Evolutionary conservation across 2,113 vertebrate species (phyloP), one percentile per base, ranked within the genome.

Genomic region (Hiodon alosoides): DNA sequence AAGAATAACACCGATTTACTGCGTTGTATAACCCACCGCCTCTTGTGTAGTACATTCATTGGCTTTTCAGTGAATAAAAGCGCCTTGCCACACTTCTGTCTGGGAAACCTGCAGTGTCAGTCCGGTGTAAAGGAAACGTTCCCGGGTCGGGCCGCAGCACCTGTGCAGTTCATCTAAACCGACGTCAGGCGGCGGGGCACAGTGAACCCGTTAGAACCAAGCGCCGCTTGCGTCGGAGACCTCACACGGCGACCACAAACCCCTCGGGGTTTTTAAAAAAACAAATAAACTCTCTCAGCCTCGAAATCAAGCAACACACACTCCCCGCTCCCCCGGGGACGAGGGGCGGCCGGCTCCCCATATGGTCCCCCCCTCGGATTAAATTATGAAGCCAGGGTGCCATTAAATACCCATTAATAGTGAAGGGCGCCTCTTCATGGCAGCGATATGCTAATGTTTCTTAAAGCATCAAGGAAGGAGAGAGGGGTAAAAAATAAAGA

Each of bases 381-480:
- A 85, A 80, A 69, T 80, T 83, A 80, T 81, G 82, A 83, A 80
- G 81, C 66, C 69, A 64, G 65, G 82, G 68, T 76, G 78, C 85
- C 86, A 87, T 90, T 90, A 90, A 87, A 89, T 88, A 85, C 67
- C 81, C 82, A 90, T 89, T 89, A 87, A 86, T 87, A 87, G 84
- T 83, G 78, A 84, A 86, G 79, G 83, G 80, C 86, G 79, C 71
- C 81, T 83, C 81, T 85, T 85, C 54, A 78, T 52, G 72, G 83
- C 85, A 84, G 84, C 69, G 79, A 80, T 85, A 88, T 90, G 86
- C 85, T 88, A 87, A 88, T 90, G 85, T 79, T 79, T 82, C 72
- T 80, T 52, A 75, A 71, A 86, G 67, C 62, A 50, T 10, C 5
- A 13, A 73, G 71, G 74, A 73, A 61, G n/a, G 66, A n/a, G 46